Evolutionary conservation across 2,113 vertebrate genomes (phyloP).

Genomic region (Syngnathus typhle): DNA sequence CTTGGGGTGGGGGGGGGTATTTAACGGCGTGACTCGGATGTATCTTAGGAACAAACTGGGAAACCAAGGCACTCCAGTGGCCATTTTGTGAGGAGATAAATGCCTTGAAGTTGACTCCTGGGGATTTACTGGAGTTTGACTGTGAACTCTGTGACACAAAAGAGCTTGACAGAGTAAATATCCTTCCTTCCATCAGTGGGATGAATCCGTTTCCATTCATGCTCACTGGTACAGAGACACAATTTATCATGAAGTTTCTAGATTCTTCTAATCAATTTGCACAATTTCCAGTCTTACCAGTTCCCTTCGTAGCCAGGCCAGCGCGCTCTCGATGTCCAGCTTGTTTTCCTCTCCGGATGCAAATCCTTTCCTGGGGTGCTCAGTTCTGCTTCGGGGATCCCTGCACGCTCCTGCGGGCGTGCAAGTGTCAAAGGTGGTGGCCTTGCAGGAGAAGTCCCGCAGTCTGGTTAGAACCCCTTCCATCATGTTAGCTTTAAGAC

Average conservation of each 20-base stretch:
- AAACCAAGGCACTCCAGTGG: constrained; percentile 9
- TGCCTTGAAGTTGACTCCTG: constrained; percentile 10
- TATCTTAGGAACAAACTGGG: constrained; percentile 28
- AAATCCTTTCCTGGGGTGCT: constrained; percentile 13
- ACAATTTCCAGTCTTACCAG: constrained; percentile 46
- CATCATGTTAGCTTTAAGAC: constrained; percentile 48
- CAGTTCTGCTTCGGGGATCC: constrained; percentile 10
- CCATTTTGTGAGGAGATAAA: constrained; percentile 21
- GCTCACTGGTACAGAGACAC: neutral
- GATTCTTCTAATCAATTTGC: neutral
- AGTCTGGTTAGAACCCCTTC: constrained; percentile 67
- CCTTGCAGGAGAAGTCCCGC: constrained; percentile 72
- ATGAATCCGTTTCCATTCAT: neutral
- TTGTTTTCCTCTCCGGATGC: constrained; percentile 33
- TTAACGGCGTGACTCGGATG: constrained; percentile 37
- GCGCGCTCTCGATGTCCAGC: constrained; percentile 57
- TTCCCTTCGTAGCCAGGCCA: constrained; percentile 68
- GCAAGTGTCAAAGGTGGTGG: constrained; percentile 62
- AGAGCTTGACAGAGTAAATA: neutral
- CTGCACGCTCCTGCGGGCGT: constrained; percentile 25
- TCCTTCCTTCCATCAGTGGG: neutral
- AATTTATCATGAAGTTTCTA: neutral
- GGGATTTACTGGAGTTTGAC: neutral
- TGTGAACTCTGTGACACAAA: neutral
- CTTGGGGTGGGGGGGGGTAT: neutral